Evolutionary conservation across 2,797 vertebrate genomes (phyloP).

Genomic region (Pseudochromis fuscus): DNA sequence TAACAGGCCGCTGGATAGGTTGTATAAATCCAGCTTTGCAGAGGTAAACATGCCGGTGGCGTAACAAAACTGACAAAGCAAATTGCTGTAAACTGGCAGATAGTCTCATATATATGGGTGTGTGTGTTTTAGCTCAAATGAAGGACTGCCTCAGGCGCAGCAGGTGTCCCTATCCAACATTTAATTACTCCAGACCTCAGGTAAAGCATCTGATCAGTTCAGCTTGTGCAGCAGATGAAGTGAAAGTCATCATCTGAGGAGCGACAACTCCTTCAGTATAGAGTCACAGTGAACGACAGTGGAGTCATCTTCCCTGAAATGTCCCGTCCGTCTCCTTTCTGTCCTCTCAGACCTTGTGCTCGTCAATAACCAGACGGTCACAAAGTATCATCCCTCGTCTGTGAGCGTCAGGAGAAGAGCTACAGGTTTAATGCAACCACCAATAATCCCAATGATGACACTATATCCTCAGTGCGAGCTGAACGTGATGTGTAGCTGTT

Average conservation of each 20-base stretch:
- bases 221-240: neutral
- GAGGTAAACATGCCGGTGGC: neutral
- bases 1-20: neutral
- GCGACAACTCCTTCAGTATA: neutral
- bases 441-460: no score
- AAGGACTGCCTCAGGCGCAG: neutral
- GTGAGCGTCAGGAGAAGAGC: neutral
- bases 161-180: neutral
- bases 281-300: neutral
- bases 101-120: neutral
- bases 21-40: constrained; percentile 6
- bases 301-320: neutral
- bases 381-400: neutral
- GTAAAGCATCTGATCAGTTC: neutral
- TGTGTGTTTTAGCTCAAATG: neutral
- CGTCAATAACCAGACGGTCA: neutral
- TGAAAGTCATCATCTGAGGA: neutral
- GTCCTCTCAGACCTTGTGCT: neutral
- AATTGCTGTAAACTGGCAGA: no score
- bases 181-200: neutral
- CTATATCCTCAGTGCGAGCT: neutral
- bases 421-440: neutral
- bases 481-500: neutral
- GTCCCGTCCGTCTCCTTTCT: neutral
- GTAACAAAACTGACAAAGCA: neutral